Conservation (phyloP, 2,113 vertebrate genomes). For the Delphinapterus leucas region DNA sequence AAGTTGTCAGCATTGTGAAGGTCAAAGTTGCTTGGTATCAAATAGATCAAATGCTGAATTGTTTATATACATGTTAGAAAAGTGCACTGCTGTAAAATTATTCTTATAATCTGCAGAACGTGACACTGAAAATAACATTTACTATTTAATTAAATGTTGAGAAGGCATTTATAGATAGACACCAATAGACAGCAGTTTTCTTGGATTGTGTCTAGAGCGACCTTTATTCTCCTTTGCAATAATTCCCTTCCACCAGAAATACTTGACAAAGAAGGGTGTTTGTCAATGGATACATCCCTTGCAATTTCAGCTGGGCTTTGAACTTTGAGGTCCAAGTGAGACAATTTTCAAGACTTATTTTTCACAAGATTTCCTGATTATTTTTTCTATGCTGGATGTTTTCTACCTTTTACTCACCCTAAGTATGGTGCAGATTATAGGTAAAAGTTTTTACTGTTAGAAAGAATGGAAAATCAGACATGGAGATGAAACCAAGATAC, state of each 20-base stretch:
- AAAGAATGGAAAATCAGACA: neutral
- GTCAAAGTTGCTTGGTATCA: slow-evolving; percentile 66
- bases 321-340: neutral
- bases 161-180: slow-evolving; percentile 32
- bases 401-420: neutral
- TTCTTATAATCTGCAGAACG: slow-evolving; percentile 37
- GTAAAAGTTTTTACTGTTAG: neutral
- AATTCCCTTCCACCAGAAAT: neutral
- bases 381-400: neutral
- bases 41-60: slow-evolving; percentile 55
- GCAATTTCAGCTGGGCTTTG: neutral
- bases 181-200: neutral
- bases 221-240: slow-evolving; percentile 40
- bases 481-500: neutral
- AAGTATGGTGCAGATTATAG: neutral
- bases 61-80: slow-evolving; percentile 63
- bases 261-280: neutral
- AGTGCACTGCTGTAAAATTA: slow-evolving; percentile 53
- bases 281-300: neutral
- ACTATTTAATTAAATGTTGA: slow-evolving; percentile 62
- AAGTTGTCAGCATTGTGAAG: slow-evolving; percentile 68
- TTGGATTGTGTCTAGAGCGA: neutral
- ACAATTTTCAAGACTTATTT: neutral
- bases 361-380: neutral
- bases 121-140: slow-evolving; percentile 48